Evolutionary conservation across 1,140 invertebrate species (phyloP).

Genomic region (Eumeta japonica): DNA sequence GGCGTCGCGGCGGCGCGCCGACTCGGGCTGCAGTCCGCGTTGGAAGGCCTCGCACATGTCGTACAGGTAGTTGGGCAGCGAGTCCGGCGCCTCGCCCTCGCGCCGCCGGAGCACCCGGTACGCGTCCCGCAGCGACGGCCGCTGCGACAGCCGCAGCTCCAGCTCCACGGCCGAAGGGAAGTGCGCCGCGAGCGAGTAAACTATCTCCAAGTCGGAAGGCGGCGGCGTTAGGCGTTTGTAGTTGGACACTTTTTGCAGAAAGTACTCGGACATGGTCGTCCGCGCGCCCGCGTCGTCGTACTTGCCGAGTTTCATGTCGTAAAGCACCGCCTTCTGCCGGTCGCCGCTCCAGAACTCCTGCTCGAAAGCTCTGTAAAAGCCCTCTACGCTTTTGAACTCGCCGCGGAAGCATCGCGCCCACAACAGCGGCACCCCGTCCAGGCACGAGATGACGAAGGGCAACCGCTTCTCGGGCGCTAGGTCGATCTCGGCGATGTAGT

Average conservation of each 20-base stretch:
- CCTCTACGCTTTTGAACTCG: slow-evolving; percentile 35
- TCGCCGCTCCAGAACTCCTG: slow-evolving; percentile 47
- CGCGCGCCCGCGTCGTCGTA: slow-evolving; percentile 33
- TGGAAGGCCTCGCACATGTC: slow-evolving; percentile 51
- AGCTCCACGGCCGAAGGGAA: slow-evolving; percentile 45
- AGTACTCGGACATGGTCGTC: slow-evolving; percentile 49
- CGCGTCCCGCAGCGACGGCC: slow-evolving; percentile 43
- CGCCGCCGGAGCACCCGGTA: slow-evolving; percentile 42
- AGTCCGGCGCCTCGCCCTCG: slow-evolving; percentile 41
- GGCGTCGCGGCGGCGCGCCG: slow-evolving; percentile 23
- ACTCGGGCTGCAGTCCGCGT: slow-evolving; percentile 33
- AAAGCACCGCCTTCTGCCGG: slow-evolving; percentile 41
- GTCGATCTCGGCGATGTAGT: slow-evolving; percentile 42
- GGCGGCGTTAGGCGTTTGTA: slow-evolving; percentile 44
- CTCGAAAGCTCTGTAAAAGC: slow-evolving; percentile 41
- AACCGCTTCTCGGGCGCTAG: slow-evolving; percentile 36
- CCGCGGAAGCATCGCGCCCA: slow-evolving; percentile 45
- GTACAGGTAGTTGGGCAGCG: slow-evolving; percentile 48
- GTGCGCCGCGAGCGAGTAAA: slow-evolving; percentile 48
- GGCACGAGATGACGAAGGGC: slow-evolving; percentile 41
- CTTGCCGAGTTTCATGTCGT: slow-evolving; percentile 49
- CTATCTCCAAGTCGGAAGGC: slow-evolving; percentile 47
- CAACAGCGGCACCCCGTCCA: slow-evolving; percentile 44
- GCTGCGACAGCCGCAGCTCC: slow-evolving; percentile 43
- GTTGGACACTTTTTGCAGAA: slow-evolving; percentile 45